phyloP scores from a whole-genome alignment of 2,888 invertebrate species.

The Schizotus pectinicornis region DNA sequence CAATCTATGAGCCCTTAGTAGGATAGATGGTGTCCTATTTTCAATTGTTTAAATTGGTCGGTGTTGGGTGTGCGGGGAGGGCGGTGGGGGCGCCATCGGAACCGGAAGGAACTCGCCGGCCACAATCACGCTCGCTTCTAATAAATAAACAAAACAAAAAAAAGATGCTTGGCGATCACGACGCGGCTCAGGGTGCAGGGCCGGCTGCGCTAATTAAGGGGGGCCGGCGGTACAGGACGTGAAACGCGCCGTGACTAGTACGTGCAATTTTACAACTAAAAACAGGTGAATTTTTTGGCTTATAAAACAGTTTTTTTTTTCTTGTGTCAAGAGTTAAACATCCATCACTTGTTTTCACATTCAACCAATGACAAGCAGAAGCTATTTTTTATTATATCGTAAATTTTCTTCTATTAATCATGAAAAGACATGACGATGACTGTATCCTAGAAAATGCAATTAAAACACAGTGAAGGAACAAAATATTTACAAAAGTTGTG shows the following conservation, averaged over 20 bases:
- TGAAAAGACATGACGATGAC: constrained; percentile 30
- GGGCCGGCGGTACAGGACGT: constrained; percentile 5
- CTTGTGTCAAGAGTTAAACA: constrained; percentile 31
- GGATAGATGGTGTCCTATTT: constrained; percentile 26
- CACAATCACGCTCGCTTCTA: constrained; percentile 20
- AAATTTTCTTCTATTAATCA: constrained; percentile 31
- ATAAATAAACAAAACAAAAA: constrained; percentile 25
- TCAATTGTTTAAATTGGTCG: constrained; percentile 36
- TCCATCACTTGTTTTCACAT: constrained; percentile 38
- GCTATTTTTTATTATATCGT: constrained; percentile 42
- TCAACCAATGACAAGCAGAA: constrained; percentile 48
- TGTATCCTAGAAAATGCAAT: constrained; percentile 32
- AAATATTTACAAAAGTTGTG: constrained; percentile 33
- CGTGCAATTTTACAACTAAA: constrained; percentile 30
- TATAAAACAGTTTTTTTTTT: constrained; percentile 41
- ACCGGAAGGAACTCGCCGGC: constrained; percentile 20
- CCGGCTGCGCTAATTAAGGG: no score
- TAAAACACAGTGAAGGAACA: constrained; percentile 35
- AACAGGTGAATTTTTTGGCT: constrained; percentile 40
- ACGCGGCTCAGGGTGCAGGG: no score
- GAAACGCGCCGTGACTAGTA: constrained; percentile 16
- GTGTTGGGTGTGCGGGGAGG: constrained; percentile 34
- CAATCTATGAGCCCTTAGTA: constrained; percentile 48
- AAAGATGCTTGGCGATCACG: background rate
- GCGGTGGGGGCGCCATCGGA: constrained; percentile 20